Base-by-base conservation (phyloP, 37 sponge, comb jelly and placozoan species). In the Haliclona indistincta region DNA sequence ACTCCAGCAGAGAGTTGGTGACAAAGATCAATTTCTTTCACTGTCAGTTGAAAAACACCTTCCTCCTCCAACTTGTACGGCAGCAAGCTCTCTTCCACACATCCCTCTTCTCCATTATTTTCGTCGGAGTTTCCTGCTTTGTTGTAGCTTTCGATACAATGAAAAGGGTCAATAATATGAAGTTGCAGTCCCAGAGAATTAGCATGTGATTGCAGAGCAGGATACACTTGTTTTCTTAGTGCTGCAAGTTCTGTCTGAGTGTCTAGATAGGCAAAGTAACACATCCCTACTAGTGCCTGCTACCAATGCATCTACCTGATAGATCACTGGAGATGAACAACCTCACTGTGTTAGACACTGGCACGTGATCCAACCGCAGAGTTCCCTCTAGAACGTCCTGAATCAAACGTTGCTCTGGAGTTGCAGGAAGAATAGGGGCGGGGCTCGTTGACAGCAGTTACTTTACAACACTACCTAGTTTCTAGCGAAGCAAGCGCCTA, bases 181-280 rank as follows among this genome's bases (percentile, higher is more conserved):
- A 89, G 73, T n/a, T 89, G 81, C n/a, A 90, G 41, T 4, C 94
- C 94, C 17, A 79, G 81, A 62, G 79, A 74, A 7, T 66, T 72
- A 43, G 80, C 85, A 70, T 43, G 70, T 35, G 32, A 25, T 19
- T 85, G 72, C 25, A 93, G 78, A 4, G 32, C 62, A 3, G 91
- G 83, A 47, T 75, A 66, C 11, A 86, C 75, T 28, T 68, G 60
- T 17, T 73, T 52, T 26, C 39, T 37, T 25, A 93, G 38, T 15
- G 36, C 43, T 10, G 38, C 42, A 11, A 74, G 61, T 38, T 93
- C 94, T 28, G 26, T 51, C 8, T 41, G 32, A 20, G 76, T 70
- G 68, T 86, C 90, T 89, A 49, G 7, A 65, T 58, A 34, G 52
- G 19, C 38, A 34, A 60, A 6, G 10, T 51, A 11, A 25, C 53